phyloP scores from a whole-genome alignment of 2,888 invertebrate species.

The Eutolmus rufibarbis region DNA sequence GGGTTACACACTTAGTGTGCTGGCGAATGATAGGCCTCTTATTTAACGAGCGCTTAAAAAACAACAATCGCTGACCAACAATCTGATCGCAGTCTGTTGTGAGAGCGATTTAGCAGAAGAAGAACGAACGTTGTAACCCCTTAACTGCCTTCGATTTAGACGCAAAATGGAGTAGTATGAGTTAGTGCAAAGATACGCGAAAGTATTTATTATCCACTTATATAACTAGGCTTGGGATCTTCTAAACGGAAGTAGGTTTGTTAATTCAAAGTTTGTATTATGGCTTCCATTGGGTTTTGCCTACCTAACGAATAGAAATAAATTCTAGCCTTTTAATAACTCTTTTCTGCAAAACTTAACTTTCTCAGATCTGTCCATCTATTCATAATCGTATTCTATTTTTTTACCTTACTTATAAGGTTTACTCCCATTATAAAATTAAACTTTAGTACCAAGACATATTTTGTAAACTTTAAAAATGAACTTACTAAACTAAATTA shows the following conservation, averaged over 20 bases:
- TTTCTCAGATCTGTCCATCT: too few relatives aligned
- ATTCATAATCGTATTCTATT: too few relatives aligned
- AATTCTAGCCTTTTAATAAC: background rate
- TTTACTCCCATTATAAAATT: too few relatives aligned
- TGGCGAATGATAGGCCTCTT: slow-evolving; percentile 4
- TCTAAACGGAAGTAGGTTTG: background rate
- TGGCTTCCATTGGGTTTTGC: background rate
- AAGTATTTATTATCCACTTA: background rate
- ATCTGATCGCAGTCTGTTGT: background rate
- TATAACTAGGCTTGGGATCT: background rate
- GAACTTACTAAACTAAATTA: too few relatives aligned
- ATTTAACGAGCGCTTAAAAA: background rate
- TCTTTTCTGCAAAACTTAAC: background rate
- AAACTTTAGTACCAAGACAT: too few relatives aligned
- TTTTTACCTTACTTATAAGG: too few relatives aligned
- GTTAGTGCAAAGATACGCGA: background rate
- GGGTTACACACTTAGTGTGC: background rate
- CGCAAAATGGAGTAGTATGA: background rate
- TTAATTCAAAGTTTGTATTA: background rate
- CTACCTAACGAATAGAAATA: background rate
- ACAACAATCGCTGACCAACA: background rate
- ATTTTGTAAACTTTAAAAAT: too few relatives aligned
- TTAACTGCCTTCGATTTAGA: background rate
- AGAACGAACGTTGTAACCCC: background rate
- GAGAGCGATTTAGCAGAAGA: background rate